Conservation (phyloP, 2,797 vertebrate genomes). For the Channa striata region DNA sequence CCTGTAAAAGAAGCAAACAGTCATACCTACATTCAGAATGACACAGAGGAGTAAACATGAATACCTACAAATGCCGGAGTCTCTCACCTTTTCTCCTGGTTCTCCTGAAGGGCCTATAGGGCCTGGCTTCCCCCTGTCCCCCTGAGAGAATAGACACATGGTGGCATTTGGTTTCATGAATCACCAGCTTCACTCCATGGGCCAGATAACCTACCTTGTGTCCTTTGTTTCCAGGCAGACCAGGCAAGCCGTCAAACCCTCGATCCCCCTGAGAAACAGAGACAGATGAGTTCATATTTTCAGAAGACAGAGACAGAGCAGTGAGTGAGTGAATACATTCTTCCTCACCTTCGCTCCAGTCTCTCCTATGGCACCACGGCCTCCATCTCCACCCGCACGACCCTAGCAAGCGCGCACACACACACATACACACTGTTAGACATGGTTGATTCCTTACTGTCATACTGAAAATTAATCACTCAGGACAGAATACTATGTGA, state of each 20-base stretch:
- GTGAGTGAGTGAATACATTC: neutral
- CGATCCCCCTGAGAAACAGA: constrained; percentile 88
- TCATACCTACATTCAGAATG: neutral
- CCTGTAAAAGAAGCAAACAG: constrained; percentile 78
- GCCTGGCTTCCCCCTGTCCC: constrained; percentile 91
- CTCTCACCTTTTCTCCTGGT: constrained; percentile 89
- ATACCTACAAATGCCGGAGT: neutral
- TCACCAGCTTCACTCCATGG: neutral
- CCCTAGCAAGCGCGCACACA: constrained; percentile 89
- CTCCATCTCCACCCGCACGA: constrained; percentile 90
- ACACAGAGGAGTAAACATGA: neutral
- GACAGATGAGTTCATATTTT: constrained; percentile 3
- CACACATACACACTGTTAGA: neutral
- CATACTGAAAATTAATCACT: neutral
- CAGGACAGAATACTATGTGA: too few relatives aligned
- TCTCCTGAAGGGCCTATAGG: constrained; percentile 85
- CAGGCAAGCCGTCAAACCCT: constrained; percentile 94
- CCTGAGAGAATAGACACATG: constrained; percentile 76
- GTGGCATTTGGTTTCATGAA: neutral
- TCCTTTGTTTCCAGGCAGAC: constrained; percentile 93
- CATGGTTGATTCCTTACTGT: neutral
- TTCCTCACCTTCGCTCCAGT: constrained; percentile 92
- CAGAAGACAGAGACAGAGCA: constrained; percentile 14
- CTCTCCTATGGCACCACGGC: constrained; percentile 92
- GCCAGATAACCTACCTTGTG: constrained; percentile 86